Evolutionary conservation across 2,888 invertebrate genomes (phyloP).

Genomic region (Tineola bisselliella): DNA sequence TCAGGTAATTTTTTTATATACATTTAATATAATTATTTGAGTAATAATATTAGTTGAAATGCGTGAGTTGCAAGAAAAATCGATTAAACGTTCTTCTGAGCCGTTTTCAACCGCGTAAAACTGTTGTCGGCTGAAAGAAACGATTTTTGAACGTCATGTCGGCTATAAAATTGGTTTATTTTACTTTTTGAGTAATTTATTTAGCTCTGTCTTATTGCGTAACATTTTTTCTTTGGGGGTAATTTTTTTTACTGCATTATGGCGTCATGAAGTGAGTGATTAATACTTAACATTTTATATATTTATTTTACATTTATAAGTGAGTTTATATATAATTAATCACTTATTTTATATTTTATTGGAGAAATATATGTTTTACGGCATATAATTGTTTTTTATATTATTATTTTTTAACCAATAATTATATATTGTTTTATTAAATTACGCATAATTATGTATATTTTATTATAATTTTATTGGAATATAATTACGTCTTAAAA

Average conservation of each 20-base stretch:
- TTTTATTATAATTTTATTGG: too few relatives aligned
- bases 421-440: too few relatives aligned
- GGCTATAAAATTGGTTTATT: slow-evolving; percentile 3
- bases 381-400: too few relatives aligned
- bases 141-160: slow-evolving; percentile 20
- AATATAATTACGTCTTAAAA: too few relatives aligned
- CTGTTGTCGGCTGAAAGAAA: slow-evolving; percentile 47
- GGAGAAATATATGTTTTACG: too few relatives aligned
- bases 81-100: slow-evolving; percentile 51
- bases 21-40: slow-evolving; percentile 20
- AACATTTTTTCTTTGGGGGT: slow-evolving; percentile 8
- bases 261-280: background rate
- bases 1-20: slow-evolving; percentile 52
- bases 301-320: too few relatives aligned
- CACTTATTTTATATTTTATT: too few relatives aligned
- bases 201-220: slow-evolving; percentile 2
- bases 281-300: background rate
- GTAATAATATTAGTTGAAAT: background rate
- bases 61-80: slow-evolving; percentile 35
- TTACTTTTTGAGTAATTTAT: background rate
- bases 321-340: too few relatives aligned
- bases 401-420: too few relatives aligned
- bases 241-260: background rate
- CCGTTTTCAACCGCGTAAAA: slow-evolving; percentile 57
- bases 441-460: too few relatives aligned